Evolutionary conservation across 2,888 invertebrate genomes (phyloP), one percentile per base, ranked within the genome.

Genomic region (Subacronicta megacephala): DNA sequence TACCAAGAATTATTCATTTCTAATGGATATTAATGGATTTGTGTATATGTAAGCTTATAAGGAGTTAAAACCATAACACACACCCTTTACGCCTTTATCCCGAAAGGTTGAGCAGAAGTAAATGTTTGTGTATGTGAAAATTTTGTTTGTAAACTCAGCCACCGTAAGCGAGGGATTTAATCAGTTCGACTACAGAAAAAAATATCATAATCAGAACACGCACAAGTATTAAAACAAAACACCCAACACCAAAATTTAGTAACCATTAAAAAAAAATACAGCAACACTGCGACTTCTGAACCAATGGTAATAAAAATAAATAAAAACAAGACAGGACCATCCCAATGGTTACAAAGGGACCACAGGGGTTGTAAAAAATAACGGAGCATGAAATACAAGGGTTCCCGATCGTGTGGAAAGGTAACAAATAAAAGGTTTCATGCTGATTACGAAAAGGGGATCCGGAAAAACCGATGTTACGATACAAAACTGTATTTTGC

Each of bases 291-390:
- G 31, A 53, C 33, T 44, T 49, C 12, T 10, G 13, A 6, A 54
- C 44, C 37, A 29, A 13, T 46, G 36, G 49, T 62, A 68, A 74
- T 75, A 76, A 77, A 78, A 70, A 75, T 77, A 80, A 81, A 80
- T 78, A 73, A 75, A 63, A 47, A 26, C 53, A 50, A 60, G 72
- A 67, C 66, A 66, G 59, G 72, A 43, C 42, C 51, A 54, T 62
- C 64, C 64, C 75, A 44, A 47, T 44, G 74, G 75, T 63, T 66
- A 66, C 41, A 50, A 61, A 53, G 45, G 62, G 42, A 58, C 62
- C 37, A 12, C 37, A 23, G n/a, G 16, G 16, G 37, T 36, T 41
- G 55, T 54, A 57, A 76, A 72, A 75, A 64, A 73, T 62, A 62
- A 64, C 51, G 55, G 41, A 47, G 38, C 41, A 47, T 37, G 31